A percentile compares a stretch with the other conserved stretches of the same genome.
These are phyloP conservation scores for Choreutis nemorana DNA, from an alignment of 2,888 invertebrate genomes.

Conservation along the genomic window DNA sequence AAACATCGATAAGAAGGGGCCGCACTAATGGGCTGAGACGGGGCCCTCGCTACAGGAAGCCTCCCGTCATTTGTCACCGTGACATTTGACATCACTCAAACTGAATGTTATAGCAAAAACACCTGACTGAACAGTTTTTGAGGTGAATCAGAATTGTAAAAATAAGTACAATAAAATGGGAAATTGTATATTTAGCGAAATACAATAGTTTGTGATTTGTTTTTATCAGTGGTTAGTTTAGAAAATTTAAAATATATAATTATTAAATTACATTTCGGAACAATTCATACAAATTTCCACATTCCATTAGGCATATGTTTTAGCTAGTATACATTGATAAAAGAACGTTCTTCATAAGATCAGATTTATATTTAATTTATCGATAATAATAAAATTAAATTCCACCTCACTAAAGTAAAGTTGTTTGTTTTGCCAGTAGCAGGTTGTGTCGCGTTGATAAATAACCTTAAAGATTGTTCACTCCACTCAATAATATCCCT, in stretches of 20 bases:
- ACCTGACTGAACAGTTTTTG: conserved; percentile 24
- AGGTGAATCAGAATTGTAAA: not conserved
- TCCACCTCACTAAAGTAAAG: conserved; percentile 43
- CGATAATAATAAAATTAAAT: too few species aligned
- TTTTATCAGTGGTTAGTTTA: too few species aligned
- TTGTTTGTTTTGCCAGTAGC: conserved; percentile 63
- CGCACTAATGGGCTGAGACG: conserved; percentile 36
- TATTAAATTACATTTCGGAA: not conserved
- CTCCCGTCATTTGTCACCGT: conserved; percentile 52
- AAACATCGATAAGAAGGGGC: conserved; percentile 27
- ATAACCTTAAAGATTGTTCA: conserved; percentile 63
- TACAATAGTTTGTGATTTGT: not conserved
- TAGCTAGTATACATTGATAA: too few species aligned
- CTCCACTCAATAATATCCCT: conserved; percentile 57
- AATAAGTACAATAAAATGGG: not conserved
- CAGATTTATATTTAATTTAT: too few species aligned
- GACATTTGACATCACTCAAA: conserved; percentile 62
- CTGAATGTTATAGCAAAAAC: conserved; percentile 26
- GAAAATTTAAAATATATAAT: too few species aligned
- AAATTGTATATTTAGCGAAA: not conserved
- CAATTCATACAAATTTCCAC: not conserved
- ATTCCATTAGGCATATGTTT: not conserved
- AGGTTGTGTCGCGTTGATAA: conserved; percentile 62
- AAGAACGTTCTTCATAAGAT: too few species aligned
- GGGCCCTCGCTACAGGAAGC: conserved; percentile 57